These are phyloP conservation scores for Drosophila punjabiensis DNA, from an alignment of 1,140 invertebrate species.

Conservation along the genomic window DNA sequence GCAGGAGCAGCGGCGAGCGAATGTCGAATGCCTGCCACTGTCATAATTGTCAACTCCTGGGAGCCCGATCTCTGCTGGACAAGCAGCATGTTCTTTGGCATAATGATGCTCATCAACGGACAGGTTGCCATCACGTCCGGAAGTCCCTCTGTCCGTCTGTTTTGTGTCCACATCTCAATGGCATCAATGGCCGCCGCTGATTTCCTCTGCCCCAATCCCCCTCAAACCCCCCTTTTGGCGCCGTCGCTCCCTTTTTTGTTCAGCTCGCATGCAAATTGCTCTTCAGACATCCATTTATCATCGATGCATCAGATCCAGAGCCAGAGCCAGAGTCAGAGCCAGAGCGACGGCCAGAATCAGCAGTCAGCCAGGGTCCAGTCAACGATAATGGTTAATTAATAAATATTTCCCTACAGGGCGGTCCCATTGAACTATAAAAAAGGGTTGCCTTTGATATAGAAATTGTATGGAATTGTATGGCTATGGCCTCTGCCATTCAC, in stretches of 20 bases:
- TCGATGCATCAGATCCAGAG: conserved; percentile 49
- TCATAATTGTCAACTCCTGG: conserved; percentile 79
- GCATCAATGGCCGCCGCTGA: conserved; percentile 63
- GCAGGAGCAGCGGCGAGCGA: conserved; percentile 31
- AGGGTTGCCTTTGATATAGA: conserved; percentile 33
- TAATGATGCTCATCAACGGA: conserved; percentile 79
- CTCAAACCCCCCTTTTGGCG: not conserved
- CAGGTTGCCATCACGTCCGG: conserved; percentile 44
- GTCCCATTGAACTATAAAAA: conserved; percentile 33
- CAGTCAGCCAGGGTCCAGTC: conserved; percentile 37
- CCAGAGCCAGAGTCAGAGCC: conserved; percentile 25
- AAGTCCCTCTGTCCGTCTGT: conserved; percentile 18
- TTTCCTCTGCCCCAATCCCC: conserved; percentile 33
- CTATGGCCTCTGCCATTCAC: not conserved
- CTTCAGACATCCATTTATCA: conserved; percentile 79
- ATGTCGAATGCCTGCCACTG: conserved; percentile 60
- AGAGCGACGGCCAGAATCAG: conserved; percentile 32
- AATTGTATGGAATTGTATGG: conserved; percentile 30
- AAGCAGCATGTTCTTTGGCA: conserved; percentile 65
- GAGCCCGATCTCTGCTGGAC: conserved; percentile 48
- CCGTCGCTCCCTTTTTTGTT: conserved; percentile 44
- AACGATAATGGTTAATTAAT: conserved; percentile 82
- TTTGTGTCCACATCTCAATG: conserved; percentile 46
- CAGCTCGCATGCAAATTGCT: conserved; percentile 73
- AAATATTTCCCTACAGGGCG: conserved; percentile 60